Conservation (phyloP, 2,888 invertebrate genomes). For the Melinopterus prodromus region DNA sequence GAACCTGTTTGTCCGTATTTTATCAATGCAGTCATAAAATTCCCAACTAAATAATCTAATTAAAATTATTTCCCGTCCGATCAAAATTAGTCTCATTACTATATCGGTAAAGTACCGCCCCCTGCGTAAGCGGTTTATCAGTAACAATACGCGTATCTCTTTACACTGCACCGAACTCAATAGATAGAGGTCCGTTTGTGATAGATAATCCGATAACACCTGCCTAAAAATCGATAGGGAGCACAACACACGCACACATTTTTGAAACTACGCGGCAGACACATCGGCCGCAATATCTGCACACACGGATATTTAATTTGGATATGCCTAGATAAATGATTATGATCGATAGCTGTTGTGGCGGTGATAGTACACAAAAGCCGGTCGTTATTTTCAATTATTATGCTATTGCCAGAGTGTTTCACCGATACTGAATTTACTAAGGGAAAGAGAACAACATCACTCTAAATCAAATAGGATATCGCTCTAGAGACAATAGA, state of each 20-base stretch:
- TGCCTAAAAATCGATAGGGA: background rate
- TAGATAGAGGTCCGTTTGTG: background rate
- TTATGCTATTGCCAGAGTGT: background rate
- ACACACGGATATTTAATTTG: background rate
- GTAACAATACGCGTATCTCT: background rate
- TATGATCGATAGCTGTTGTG: background rate
- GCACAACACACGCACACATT: background rate
- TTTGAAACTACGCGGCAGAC: background rate
- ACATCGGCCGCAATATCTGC: background rate
- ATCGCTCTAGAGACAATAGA: background rate
- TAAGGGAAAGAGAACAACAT: background rate
- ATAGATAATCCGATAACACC: background rate
- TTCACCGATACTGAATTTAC: background rate
- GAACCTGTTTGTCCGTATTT: too few relatives aligned
- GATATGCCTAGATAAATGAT: background rate
- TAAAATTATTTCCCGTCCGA: too few relatives aligned
- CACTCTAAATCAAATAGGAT: background rate
- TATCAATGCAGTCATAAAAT: too few relatives aligned
- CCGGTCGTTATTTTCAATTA: slow-evolving; percentile 4
- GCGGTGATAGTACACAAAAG: background rate
- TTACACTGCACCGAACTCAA: background rate
- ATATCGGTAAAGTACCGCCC: background rate
- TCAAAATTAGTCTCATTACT: background rate
- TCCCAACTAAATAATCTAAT: too few relatives aligned
- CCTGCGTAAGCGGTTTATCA: background rate